Conservation (phyloP, 1,140 invertebrate genomes). For the Phortica variegata region DNA sequence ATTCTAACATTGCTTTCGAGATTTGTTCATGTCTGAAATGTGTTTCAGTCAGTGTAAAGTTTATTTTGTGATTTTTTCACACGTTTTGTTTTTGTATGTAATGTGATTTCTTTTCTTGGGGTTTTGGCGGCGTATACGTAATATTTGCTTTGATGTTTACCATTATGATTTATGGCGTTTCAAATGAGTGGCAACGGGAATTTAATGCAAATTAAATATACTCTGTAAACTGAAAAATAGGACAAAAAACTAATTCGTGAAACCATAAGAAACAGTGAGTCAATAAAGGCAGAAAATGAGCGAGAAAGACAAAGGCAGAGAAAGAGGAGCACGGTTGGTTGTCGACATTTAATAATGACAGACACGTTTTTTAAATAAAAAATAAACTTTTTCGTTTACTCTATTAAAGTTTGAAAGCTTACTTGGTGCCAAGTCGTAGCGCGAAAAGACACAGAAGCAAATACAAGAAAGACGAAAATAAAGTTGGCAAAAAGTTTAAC, state of each 20-base stretch:
- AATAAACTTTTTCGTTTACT: slow-evolving; percentile 54
- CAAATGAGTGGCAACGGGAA: slow-evolving; percentile 13
- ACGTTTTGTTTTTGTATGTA: slow-evolving; percentile 26
- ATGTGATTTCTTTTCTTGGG: slow-evolving; percentile 15
- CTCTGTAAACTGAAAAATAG: slow-evolving; percentile 10
- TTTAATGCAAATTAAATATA: not conserved
- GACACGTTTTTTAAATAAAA: slow-evolving; percentile 3
- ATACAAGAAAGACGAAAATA: slow-evolving; percentile 1
- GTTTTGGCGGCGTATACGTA: not conserved
- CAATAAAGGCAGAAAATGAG: slow-evolving; percentile 31
- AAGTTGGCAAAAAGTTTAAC: slow-evolving; percentile 9
- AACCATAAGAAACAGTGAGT: too few relatives aligned
- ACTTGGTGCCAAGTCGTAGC: slow-evolving; percentile 49
- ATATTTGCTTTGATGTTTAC: slow-evolving; percentile 21
- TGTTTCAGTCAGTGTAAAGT: slow-evolving; percentile 1
- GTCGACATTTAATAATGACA: not conserved
- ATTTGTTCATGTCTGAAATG: slow-evolving; percentile 6
- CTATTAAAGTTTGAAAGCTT: slow-evolving; percentile 55
- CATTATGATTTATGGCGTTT: too few relatives aligned
- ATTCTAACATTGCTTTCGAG: slow-evolving; percentile 25
- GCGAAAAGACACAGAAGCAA: slow-evolving; percentile 22
- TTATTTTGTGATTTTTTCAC: slow-evolving; percentile 9
- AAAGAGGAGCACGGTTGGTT: too few relatives aligned
- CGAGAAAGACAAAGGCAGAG: slow-evolving; percentile 14
- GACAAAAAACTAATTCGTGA: not conserved